A percentile compares a stretch with the other conserved stretches of the same genome.
Conservation (phyloP, 2,113 vertebrate species). For the Thamnophis sirtalis region DNA sequence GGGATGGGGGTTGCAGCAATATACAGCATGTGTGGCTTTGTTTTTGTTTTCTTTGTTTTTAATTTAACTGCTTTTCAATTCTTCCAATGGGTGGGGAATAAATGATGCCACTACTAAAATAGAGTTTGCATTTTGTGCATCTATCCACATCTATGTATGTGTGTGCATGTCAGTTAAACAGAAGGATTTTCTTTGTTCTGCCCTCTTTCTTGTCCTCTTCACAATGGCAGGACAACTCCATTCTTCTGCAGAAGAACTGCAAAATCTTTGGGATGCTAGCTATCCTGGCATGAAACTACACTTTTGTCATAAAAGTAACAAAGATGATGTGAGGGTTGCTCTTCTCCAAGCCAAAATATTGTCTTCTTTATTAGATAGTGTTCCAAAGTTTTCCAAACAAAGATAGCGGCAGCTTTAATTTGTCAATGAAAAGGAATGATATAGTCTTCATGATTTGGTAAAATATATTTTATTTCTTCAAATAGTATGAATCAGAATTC, state of each 20-base stretch:
- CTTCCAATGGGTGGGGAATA: not conserved
- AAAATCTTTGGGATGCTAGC: not conserved
- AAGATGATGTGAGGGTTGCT: not conserved
- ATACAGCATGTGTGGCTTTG: not conserved
- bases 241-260: not conserved
- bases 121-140: not conserved
- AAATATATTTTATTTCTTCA: slow-evolving; percentile 99
- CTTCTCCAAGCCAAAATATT: not conserved
- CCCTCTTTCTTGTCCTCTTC: not conserved
- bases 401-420: not conserved
- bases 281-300: not conserved
- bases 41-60: not conserved
- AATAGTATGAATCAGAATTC: slow-evolving; percentile 94
- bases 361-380: not conserved
- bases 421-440: not conserved
- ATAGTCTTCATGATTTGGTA: slow-evolving; percentile 66
- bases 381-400: not conserved
- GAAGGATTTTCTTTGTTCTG: not conserved
- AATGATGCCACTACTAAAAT: not conserved
- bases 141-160: not conserved
- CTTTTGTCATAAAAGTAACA: not conserved
- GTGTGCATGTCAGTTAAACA: not conserved
- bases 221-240: not conserved
- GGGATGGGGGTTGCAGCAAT: not conserved
- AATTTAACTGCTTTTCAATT: not conserved